Percentiles rank a stretch among this genome's conserved stretches.
These are phyloP conservation scores for Meloidogyne floridensis DNA, from an alignment of 1,140 invertebrate species.

Conservation along the genomic window DNA sequence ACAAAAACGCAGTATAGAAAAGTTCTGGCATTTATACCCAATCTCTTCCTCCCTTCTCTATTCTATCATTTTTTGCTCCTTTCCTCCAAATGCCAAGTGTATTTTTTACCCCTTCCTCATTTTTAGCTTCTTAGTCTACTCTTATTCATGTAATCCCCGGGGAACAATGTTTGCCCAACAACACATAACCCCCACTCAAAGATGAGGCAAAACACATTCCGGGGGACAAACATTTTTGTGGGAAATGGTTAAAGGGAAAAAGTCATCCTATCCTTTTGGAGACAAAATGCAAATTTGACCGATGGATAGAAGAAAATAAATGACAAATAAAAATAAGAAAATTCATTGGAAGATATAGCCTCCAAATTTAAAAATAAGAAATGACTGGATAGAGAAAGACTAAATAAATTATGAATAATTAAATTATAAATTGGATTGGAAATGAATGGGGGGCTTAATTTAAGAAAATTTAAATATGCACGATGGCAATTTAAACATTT, in stretches of 20 bases:
- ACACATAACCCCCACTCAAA: background rate
- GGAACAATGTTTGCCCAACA: conserved; percentile 2
- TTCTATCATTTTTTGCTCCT: background rate
- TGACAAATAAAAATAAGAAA: background rate
- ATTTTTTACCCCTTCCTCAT: background rate
- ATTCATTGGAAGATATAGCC: background rate
- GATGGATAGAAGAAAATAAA: background rate
- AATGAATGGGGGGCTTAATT: no score
- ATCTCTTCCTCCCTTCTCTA: background rate
- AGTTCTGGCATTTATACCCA: background rate
- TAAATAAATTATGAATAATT: background rate
- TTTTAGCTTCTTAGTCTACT: background rate
- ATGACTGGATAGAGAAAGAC: background rate
- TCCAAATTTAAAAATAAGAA: background rate
- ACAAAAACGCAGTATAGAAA: background rate
- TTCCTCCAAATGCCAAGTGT: background rate
- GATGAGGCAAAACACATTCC: background rate
- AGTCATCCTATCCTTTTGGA: conserved; percentile 1
- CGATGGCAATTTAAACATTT: no score
- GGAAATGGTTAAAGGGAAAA: conserved; percentile 4
- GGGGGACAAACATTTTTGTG: conserved; percentile 1
- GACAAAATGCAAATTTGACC: conserved; percentile 9
- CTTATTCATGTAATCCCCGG: background rate
- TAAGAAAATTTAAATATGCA: no score
- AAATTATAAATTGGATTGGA: background rate